Evolutionary conservation across 1,140 invertebrate species (phyloP).

Genomic region (Drosophila santomea): DNA sequence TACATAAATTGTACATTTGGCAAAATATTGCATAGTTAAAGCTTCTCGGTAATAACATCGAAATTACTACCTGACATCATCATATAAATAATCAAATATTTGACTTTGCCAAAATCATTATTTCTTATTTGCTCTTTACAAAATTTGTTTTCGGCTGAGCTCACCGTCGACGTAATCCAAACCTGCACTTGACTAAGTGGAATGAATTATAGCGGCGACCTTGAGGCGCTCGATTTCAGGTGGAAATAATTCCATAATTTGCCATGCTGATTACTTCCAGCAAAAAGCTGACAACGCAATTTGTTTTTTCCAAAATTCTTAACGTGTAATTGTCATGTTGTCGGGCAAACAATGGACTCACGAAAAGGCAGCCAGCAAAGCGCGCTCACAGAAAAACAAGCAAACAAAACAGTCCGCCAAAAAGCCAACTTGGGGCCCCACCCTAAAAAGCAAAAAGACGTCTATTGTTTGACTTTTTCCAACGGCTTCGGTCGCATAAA

Average conservation of each 20-base stretch:
- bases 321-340: conserved; percentile 79
- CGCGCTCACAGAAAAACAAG: conserved; percentile 27
- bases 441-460: conserved; percentile 30
- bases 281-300: conserved; percentile 61
- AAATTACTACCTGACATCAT: conserved; percentile 13
- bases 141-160: conserved; percentile 7
- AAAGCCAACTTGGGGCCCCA: conserved; percentile 15
- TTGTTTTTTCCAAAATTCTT: conserved; percentile 68
- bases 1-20: background rate
- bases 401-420: background rate
- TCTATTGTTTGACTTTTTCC: conserved; percentile 66
- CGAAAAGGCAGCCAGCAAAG: conserved; percentile 19
- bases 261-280: conserved; percentile 48
- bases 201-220: conserved; percentile 25
- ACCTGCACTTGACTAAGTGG: conserved; percentile 32
- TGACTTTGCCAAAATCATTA: background rate
- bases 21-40: background rate
- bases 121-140: background rate
- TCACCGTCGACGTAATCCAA: conserved; percentile 23
- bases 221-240: conserved; percentile 31
- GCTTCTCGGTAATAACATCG: background rate
- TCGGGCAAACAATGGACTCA: conserved; percentile 68
- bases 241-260: conserved; percentile 59
- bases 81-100: background rate
- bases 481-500: conserved; percentile 54